A percentile compares a stretch with the other conserved stretches of the same genome.
These are phyloP conservation scores for Pseudomyrmex flavicornis DNA, from an alignment of 1,140 invertebrate species.

Conservation along the genomic window DNA sequence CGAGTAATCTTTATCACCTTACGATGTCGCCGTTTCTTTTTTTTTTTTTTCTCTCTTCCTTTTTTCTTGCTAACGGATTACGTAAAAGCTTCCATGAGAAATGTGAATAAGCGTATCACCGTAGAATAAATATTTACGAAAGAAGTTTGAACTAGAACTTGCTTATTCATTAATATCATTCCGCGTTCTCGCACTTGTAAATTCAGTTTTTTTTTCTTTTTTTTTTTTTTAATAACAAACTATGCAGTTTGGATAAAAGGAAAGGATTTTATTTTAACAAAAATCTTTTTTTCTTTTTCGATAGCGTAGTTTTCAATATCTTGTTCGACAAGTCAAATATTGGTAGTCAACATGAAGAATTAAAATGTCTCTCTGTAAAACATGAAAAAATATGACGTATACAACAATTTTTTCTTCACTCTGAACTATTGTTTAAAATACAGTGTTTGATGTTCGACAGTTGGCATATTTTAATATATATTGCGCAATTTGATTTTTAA, in stretches of 20 bases:
- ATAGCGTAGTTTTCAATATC: slow-evolving; percentile 17
- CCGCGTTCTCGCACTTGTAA: no score
- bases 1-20: slow-evolving; percentile 70
- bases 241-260: background rate
- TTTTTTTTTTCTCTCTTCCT: background rate
- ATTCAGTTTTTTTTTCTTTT: background rate
- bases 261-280: background rate
- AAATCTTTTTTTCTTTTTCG: background rate
- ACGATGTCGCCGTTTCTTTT: slow-evolving; percentile 41
- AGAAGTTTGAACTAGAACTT: background rate
- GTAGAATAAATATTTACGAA: slow-evolving; percentile 36
- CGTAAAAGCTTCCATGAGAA: slow-evolving; percentile 56
- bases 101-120: slow-evolving; percentile 18
- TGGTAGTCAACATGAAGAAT: slow-evolving; percentile 5
- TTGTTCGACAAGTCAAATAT: slow-evolving; percentile 25
- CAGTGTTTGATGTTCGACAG: background rate
- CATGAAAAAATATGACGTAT: background rate
- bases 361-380: background rate
- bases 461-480: background rate
- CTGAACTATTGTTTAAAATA: background rate
- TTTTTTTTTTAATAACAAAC: background rate
- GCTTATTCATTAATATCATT: slow-evolving; percentile 12
- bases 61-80: slow-evolving; percentile 55
- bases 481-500: no score
- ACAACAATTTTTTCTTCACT: background rate